Evolutionary conservation across 2,113 vertebrate species (phyloP).

Genomic region (Paramisgurnus dabryanus): DNA sequence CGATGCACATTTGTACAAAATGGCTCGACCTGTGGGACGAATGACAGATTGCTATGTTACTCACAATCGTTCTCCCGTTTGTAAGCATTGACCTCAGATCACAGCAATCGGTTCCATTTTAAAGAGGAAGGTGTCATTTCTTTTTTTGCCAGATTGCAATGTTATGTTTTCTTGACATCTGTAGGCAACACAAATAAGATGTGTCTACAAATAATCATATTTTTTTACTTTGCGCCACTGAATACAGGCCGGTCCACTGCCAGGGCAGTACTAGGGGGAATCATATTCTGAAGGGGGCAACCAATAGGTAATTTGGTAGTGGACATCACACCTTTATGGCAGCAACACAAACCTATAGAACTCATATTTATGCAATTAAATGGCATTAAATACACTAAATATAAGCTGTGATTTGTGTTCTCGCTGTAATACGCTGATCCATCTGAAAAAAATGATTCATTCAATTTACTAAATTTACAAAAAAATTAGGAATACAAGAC

Average conservation of each 20-base stretch:
- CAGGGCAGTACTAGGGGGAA: too few relatives aligned
- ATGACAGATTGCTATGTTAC: slow-evolving; percentile 35
- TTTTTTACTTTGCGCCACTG: neutral
- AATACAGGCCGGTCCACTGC: neutral
- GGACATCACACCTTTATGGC: too few relatives aligned
- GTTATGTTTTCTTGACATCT: neutral
- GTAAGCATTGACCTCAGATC: slow-evolving; percentile 29
- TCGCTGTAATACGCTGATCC: too few relatives aligned
- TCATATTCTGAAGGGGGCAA: too few relatives aligned
- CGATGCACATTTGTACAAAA: slow-evolving; percentile 42
- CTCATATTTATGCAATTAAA: too few relatives aligned
- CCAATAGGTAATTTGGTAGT: too few relatives aligned
- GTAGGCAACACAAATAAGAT: neutral
- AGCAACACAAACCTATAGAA: too few relatives aligned
- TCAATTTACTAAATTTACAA: too few relatives aligned
- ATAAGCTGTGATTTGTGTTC: too few relatives aligned
- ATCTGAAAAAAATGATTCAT: too few relatives aligned
- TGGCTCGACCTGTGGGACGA: slow-evolving; percentile 41
- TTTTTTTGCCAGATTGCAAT: neutral
- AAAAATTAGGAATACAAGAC: too few relatives aligned
- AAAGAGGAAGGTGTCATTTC: slow-evolving; percentile 1
- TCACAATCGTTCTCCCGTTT: slow-evolving; percentile 39
- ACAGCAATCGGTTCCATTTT: slow-evolving; percentile 9
- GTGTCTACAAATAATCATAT: neutral
- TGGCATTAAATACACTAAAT: too few relatives aligned